Conservation (phyloP, 2,797 vertebrate species). For the Myotis pilosus region DNA sequence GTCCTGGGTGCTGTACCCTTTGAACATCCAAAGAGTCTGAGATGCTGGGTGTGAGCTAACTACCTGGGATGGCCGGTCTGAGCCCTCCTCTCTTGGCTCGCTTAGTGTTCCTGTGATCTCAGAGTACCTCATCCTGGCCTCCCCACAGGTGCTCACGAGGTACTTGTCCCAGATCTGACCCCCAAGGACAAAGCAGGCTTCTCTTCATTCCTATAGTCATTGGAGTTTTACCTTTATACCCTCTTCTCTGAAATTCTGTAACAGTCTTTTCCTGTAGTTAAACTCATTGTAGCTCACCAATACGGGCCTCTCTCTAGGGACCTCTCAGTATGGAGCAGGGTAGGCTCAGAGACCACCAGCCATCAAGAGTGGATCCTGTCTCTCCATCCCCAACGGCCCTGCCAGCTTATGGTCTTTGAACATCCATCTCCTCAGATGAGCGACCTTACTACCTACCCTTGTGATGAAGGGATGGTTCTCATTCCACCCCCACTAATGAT, state of each 20-base stretch:
- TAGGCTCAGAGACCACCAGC: background rate
- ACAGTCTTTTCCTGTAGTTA: background rate
- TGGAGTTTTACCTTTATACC: accelerated
- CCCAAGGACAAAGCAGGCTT: background rate
- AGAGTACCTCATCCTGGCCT: background rate
- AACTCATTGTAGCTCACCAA: background rate
- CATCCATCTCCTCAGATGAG: background rate
- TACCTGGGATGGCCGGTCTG: background rate
- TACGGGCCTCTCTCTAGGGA: background rate
- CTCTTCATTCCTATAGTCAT: background rate
- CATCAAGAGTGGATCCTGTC: background rate
- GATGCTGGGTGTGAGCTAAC: background rate
- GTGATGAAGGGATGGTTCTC: too few species aligned
- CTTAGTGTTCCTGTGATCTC: background rate
- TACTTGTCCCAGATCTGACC: background rate
- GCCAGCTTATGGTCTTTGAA: background rate
- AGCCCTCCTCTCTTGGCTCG: background rate
- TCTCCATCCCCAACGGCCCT: background rate
- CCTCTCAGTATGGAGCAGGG: background rate
- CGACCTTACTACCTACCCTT: background rate
- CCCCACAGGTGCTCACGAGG: background rate
- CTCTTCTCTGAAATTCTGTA: background rate
- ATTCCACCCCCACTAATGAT: too few species aligned
- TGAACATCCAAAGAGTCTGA: background rate
- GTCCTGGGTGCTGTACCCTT: background rate